Conservation (phyloP, 1,140 invertebrate genomes). For the Glomeris maerens region DNA sequence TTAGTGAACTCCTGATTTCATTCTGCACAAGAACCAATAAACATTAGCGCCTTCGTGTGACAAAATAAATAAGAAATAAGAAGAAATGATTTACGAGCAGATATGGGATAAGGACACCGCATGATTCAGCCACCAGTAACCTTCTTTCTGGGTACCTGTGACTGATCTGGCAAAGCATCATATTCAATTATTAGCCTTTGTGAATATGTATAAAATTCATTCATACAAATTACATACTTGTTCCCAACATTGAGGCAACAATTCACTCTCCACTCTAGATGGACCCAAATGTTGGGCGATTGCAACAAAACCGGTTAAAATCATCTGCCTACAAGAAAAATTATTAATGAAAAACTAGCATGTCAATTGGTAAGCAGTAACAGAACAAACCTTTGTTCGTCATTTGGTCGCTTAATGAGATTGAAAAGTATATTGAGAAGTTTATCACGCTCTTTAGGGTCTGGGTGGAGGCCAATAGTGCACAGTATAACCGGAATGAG, state of each 20-base stretch:
- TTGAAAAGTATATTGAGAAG: slow-evolving; percentile 56
- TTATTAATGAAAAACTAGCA: background rate
- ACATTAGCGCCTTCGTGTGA: slow-evolving; percentile 28
- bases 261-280: slow-evolving; percentile 45
- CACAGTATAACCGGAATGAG: slow-evolving; percentile 53
- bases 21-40: slow-evolving; percentile 36
- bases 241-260: slow-evolving; percentile 63
- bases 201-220: background rate
- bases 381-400: slow-evolving; percentile 40
- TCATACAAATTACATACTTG: slow-evolving; percentile 30
- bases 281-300: slow-evolving; percentile 42
- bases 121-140: slow-evolving; percentile 54
- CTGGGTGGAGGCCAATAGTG: slow-evolving; percentile 46
- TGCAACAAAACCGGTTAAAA: slow-evolving; percentile 47
- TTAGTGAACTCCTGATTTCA: slow-evolving; percentile 50
- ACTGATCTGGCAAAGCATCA: slow-evolving; percentile 34
- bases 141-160: slow-evolving; percentile 55
- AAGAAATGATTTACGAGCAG: slow-evolving; percentile 41
- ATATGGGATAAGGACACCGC: slow-evolving; percentile 53
- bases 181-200: background rate
- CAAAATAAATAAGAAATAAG: slow-evolving; percentile 11
- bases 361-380: background rate
- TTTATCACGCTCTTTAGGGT: slow-evolving; percentile 44
- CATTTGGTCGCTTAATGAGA: slow-evolving; percentile 55
- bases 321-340: slow-evolving; percentile 38